Evolutionary conservation across 2,797 vertebrate species (phyloP).

Genomic region (Sparus aurata): DNA sequence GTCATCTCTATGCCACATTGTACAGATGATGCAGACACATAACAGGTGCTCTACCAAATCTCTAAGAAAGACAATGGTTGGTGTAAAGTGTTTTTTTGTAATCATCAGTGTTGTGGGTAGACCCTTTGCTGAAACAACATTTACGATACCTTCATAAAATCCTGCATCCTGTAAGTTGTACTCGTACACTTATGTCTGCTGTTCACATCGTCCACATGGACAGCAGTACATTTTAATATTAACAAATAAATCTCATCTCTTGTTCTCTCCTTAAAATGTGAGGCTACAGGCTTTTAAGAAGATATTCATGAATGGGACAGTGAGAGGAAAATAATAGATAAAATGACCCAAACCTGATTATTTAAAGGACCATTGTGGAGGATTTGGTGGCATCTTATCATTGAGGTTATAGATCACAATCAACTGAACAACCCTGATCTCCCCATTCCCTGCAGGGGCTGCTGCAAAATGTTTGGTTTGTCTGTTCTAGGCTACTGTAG

Average conservation of each 20-base stretch:
- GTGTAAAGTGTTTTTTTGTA: neutral
- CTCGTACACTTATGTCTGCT: neutral
- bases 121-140: neutral
- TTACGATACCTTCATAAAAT: neutral
- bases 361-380: too few relatives aligned
- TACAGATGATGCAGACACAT: conserved; percentile 5
- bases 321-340: neutral
- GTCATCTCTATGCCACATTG: neutral
- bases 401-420: too few relatives aligned
- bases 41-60: conserved; percentile 2
- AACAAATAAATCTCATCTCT: neutral
- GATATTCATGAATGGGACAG: neutral
- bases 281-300: neutral
- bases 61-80: neutral
- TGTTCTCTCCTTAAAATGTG: neutral
- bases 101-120: neutral
- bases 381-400: too few relatives aligned
- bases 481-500: too few relatives aligned
- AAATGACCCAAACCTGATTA: too few relatives aligned
- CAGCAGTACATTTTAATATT: neutral
- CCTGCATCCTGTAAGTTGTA: neutral
- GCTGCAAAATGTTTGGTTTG: too few relatives aligned
- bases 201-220: too few relatives aligned
- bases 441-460: too few relatives aligned
- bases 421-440: too few relatives aligned